These are phyloP conservation scores for Gorilla gorilla DNA, from an alignment of 2,113 vertebrate genomes.

Conservation along the genomic window DNA sequence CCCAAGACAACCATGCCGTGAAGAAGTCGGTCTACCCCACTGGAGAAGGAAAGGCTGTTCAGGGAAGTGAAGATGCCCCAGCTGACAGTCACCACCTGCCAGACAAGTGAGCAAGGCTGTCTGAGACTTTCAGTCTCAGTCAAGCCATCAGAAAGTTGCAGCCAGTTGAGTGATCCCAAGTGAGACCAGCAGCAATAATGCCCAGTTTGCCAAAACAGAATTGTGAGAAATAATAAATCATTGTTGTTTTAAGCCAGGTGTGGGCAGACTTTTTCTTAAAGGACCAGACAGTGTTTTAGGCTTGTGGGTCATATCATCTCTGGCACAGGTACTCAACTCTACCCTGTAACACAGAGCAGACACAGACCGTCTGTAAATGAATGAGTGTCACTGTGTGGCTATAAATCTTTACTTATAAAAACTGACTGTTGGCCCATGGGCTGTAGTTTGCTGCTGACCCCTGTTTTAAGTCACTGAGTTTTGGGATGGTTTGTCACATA, in stretches of 20 bases:
- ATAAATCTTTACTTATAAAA: constrained; percentile 14
- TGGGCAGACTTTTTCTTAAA: not conserved
- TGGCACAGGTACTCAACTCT: not conserved
- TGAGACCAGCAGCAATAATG: not conserved
- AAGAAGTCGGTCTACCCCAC: not conserved
- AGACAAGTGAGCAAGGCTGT: not conserved
- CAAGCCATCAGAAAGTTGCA: not conserved
- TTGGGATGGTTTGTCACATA: not conserved
- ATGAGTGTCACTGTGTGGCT: not conserved
- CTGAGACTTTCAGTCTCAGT: not conserved
- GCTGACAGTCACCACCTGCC: not conserved
- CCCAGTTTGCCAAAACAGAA: not conserved
- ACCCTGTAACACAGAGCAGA: not conserved
- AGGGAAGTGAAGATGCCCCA: not conserved
- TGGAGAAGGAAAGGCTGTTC: not conserved
- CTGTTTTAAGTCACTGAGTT: not conserved
- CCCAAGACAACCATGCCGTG: not conserved
- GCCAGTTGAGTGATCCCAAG: not conserved
- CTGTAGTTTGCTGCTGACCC: not conserved
- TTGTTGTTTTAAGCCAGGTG: not conserved
- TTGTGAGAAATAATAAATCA: not conserved
- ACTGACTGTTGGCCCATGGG: not conserved
- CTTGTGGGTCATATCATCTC: not conserved
- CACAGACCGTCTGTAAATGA: not conserved
- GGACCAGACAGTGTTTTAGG: not conserved